phyloP scores from a whole-genome alignment of 2,797 vertebrate species.

The Malurus splendens region DNA sequence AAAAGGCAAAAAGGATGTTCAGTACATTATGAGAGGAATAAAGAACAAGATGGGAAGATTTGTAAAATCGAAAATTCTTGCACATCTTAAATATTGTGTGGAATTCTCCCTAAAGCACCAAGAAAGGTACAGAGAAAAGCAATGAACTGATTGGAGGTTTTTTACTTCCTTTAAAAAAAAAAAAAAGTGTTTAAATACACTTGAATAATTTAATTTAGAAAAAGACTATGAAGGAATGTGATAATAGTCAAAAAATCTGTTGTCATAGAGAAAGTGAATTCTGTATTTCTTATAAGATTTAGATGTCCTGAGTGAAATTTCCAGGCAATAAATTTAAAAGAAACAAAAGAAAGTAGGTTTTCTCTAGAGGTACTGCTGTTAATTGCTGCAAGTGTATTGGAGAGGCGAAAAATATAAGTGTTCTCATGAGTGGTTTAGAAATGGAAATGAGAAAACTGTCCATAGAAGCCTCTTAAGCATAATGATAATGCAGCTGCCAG shows the following conservation, averaged over 20 bases:
- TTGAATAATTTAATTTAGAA: not conserved
- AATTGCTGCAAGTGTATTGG: not conserved
- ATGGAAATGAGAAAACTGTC: not conserved
- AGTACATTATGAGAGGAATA: not conserved
- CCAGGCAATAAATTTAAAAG: not conserved
- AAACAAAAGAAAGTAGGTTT: not conserved
- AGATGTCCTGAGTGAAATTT: not conserved
- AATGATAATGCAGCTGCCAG: conserved; percentile 22
- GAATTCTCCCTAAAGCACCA: not conserved
- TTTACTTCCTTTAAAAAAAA: not conserved
- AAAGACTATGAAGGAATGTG: not conserved
- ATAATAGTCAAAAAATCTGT: not conserved
- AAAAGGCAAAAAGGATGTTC: not conserved
- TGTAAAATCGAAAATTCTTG: not conserved
- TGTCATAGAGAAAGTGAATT: not conserved
- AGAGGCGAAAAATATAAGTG: not conserved
- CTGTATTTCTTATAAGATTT: not conserved
- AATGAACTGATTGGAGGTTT: not conserved
- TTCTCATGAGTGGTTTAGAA: not conserved
- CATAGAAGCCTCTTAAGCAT: not conserved
- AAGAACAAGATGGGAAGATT: not conserved
- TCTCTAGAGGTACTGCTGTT: not conserved
- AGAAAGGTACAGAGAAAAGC: not conserved
- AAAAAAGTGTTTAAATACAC: rapidly evolving
- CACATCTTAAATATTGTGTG: not conserved